These are phyloP conservation scores for Porites evermanni DNA, from an alignment of 92 coral and sea anemone species.

Conservation along the genomic window DNA sequence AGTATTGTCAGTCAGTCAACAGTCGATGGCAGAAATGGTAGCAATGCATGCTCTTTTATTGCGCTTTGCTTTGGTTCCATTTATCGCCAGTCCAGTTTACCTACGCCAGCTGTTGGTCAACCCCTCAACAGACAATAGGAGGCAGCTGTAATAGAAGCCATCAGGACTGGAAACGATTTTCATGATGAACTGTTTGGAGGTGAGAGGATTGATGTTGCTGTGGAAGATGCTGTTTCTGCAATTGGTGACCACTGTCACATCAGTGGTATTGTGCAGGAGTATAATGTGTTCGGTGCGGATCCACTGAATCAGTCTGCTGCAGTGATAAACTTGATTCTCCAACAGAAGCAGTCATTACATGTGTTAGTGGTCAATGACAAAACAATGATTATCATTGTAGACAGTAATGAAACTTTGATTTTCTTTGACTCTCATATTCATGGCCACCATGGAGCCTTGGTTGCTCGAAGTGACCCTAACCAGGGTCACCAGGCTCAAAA, in stretches of 20 bases:
- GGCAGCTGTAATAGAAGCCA: constrained; percentile 1
- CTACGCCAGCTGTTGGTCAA: neutral
- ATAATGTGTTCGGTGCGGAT: constrained; percentile 9
- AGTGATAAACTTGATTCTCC: neutral
- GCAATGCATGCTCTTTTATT: constrained; percentile 12
- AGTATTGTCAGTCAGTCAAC: neutral
- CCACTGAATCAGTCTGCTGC: neutral
- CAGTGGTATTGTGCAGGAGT: neutral
- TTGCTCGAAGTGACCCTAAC: constrained; percentile 18
- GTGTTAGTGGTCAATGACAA: neutral
- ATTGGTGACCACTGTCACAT: constrained; percentile 1
- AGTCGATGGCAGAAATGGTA: constrained; percentile 19
- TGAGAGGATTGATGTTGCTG: constrained; percentile 4
- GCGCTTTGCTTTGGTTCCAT: neutral
- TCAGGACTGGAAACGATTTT: constrained; percentile 2
- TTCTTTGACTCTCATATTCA: constrained; percentile 26
- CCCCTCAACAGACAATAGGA: neutral
- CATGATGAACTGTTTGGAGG: constrained; percentile 8
- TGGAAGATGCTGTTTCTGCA: constrained; percentile 18
- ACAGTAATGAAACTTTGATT: constrained; percentile 1
- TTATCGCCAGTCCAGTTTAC: neutral
- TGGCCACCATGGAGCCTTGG: constrained; percentile 10
- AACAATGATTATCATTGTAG: constrained; percentile 11
- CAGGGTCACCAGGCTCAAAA: neutral
- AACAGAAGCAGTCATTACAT: constrained; percentile 3